These are phyloP conservation scores for Pharmacophagus antenor DNA, from an alignment of 2,888 invertebrate species.

Conservation along the genomic window DNA sequence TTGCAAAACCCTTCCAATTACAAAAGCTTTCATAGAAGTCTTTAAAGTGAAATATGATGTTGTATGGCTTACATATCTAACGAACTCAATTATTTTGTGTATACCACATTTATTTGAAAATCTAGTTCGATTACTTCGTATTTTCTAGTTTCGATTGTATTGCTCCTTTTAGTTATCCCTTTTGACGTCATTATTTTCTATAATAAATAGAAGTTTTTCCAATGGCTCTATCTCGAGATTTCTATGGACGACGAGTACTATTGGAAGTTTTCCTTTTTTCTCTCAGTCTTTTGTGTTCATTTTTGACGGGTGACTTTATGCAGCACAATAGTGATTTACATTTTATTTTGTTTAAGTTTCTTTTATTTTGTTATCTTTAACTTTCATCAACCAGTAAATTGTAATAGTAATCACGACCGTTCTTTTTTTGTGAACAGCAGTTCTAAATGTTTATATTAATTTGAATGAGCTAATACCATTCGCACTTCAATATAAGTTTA, in stretches of 20 bases:
- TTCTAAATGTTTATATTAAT: conserved; percentile 3
- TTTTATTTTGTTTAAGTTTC: conserved; percentile 12
- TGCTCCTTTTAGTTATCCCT: conserved; percentile 20
- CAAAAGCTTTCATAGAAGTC: conserved; percentile 25
- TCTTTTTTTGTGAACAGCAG: neutral
- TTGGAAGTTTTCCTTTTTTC: conserved; percentile 18
- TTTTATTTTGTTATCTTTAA: conserved; percentile 8
- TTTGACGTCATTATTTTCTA: conserved; percentile 27
- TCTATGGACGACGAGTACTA: conserved; percentile 21
- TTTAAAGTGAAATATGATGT: conserved; percentile 25
- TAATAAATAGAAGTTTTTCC: conserved; percentile 23
- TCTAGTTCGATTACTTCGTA: conserved; percentile 11
- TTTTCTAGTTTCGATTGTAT: conserved; percentile 22
- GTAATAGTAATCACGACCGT: neutral
- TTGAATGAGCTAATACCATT: conserved; percentile 21
- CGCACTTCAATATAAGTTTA: conserved; percentile 27
- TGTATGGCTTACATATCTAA: conserved; percentile 27
- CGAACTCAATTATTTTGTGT: conserved; percentile 22
- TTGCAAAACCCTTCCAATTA: conserved; percentile 29
- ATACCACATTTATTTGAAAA: conserved; percentile 14
- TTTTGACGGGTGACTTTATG: conserved; percentile 20
- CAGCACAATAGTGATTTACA: conserved; percentile 8
- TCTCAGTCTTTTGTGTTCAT: conserved; percentile 16
- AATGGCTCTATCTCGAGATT: conserved; percentile 24
- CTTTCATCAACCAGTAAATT: conserved; percentile 7